phyloP scores from a whole-genome alignment of 2,797 vertebrate species.

The Vespertilio murinus region DNA sequence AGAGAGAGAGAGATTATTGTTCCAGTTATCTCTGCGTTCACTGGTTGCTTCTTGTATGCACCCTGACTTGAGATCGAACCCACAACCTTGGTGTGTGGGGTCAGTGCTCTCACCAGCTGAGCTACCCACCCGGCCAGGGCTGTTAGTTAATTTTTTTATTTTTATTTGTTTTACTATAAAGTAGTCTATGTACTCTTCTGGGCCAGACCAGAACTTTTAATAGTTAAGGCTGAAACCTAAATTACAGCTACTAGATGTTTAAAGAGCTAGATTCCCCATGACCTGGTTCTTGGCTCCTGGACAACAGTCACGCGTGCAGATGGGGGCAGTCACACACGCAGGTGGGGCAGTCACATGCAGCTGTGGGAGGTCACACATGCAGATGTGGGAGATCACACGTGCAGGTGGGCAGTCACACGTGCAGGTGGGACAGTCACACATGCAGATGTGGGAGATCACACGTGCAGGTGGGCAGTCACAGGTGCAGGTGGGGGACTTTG shows the following conservation, averaged over 20 bases:
- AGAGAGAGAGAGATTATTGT: neutral
- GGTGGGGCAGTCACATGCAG: no score
- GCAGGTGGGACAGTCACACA: no score
- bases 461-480: no score
- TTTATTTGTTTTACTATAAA: neutral
- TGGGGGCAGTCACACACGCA: no score
- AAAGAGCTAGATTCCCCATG: conserved; percentile 18
- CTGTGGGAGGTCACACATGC: no score
- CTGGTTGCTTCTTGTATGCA: neutral
- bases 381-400: no score
- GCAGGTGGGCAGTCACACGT: no score
- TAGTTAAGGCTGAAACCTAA: neutral
- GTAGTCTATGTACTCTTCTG: neutral
- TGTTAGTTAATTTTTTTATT: neutral
- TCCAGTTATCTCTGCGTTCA: neutral
- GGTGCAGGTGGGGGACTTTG: neutral
- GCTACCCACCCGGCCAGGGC: neutral
- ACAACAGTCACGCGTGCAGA: neutral
- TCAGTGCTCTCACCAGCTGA: neutral
- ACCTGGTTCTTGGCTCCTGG: neutral
- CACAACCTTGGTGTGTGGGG: neutral
- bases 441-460: no score
- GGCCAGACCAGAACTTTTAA: conserved; percentile 31
- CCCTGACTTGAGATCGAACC: neutral
- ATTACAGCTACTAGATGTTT: neutral